Conservation (phyloP, 2,888 invertebrate species). For the Archips crataeganus region DNA sequence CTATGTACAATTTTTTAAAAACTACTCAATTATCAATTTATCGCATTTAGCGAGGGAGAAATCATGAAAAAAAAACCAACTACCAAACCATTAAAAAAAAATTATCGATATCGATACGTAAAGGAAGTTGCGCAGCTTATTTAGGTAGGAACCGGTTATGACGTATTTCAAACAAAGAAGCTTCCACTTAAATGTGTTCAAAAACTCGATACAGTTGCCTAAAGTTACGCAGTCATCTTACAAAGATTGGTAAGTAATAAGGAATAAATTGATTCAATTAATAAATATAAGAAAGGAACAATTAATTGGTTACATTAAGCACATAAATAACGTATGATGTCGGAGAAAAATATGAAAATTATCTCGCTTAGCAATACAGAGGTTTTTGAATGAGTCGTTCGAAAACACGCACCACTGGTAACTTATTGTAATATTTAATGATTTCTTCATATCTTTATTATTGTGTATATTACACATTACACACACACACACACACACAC, state of each 20-base stretch:
- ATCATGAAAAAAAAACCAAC: no score
- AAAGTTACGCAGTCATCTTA: neutral
- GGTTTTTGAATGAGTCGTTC: conserved; percentile 15
- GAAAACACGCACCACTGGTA: conserved; percentile 13
- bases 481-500: no score
- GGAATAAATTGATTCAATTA: neutral
- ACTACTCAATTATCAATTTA: no score
- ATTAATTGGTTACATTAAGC: neutral
- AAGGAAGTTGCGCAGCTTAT: conserved; percentile 37
- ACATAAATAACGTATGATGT: neutral
- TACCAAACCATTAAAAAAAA: neutral
- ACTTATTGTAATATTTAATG: neutral
- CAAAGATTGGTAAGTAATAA: neutral
- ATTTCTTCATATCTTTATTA: neutral
- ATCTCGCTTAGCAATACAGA: neutral
- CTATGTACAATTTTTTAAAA: no score
- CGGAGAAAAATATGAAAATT: neutral
- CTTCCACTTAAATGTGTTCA: conserved; percentile 44
- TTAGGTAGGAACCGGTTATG: conserved; percentile 52
- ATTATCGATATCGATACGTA: conserved; percentile 42
- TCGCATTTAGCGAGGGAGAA: no score
- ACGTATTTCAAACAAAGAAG: conserved; percentile 33
- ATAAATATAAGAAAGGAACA: neutral
- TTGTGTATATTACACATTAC: neutral
- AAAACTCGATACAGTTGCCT: conserved; percentile 24